phyloP scores from a whole-genome alignment of 2,113 vertebrate genomes.

The Cnemophilus loriae region DNA sequence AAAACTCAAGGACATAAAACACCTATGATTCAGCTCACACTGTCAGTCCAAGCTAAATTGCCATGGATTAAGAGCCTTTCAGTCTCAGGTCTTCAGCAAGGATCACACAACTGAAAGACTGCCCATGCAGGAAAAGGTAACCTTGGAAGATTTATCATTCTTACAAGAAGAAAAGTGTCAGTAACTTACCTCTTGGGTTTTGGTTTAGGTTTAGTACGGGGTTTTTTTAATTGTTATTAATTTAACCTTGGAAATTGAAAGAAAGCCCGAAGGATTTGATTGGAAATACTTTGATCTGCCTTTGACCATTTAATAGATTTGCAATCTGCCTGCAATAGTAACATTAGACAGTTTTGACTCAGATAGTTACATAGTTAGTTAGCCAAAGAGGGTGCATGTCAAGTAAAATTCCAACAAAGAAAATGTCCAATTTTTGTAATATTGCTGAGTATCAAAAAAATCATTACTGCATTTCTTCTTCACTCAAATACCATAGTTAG shows the following conservation, averaged over 20 bases:
- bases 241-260: background rate
- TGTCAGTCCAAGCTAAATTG: background rate
- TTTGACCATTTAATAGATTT: background rate
- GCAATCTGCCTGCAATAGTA: background rate
- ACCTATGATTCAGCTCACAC: background rate
- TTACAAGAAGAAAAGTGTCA: background rate
- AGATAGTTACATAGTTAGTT: background rate
- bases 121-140: background rate
- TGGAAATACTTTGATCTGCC: background rate
- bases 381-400: background rate
- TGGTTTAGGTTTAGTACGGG: background rate
- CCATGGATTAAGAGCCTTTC: background rate
- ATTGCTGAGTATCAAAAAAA: background rate
- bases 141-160: background rate
- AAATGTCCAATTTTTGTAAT: background rate
- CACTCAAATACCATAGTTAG: background rate
- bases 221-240: background rate
- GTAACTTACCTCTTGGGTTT: background rate
- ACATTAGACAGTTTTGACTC: background rate
- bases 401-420: background rate
- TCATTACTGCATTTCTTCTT: background rate
- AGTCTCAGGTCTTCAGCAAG: background rate
- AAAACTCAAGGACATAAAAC: background rate
- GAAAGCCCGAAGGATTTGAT: background rate
- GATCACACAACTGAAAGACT: background rate